phyloP scores from a whole-genome alignment of 2,888 invertebrate species.

The Ditula angustiorana region DNA sequence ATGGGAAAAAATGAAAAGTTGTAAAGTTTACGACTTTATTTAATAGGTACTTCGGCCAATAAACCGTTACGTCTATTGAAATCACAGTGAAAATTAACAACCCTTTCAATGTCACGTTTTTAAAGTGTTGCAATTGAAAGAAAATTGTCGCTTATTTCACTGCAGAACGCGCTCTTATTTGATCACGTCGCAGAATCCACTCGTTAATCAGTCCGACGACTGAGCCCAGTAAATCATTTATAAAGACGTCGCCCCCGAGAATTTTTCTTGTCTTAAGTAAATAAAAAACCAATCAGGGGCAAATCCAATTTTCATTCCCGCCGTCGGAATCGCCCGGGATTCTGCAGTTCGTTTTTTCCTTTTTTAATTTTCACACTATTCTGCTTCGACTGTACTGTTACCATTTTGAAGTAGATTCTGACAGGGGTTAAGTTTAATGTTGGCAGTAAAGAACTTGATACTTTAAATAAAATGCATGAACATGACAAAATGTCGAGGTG shows the following conservation, averaged over 20 bases:
- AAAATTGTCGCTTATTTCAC: slow-evolving; percentile 3
- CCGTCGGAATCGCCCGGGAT: slow-evolving; percentile 77
- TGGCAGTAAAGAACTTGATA: background rate
- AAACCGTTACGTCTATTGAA: too few relatives aligned
- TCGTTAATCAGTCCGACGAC: slow-evolving; percentile 70
- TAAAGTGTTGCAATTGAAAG: background rate
- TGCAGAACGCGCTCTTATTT: slow-evolving; percentile 8
- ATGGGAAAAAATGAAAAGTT: too few relatives aligned
- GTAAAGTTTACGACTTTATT: too few relatives aligned
- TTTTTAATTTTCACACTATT: slow-evolving; percentile 75
- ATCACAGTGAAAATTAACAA: too few relatives aligned
- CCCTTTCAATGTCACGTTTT: too few relatives aligned
- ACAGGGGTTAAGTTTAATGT: slow-evolving; percentile 24
- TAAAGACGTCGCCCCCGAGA: slow-evolving; percentile 72
- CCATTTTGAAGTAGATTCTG: slow-evolving; percentile 9
- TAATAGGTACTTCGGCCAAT: too few relatives aligned
- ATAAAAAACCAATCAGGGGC: slow-evolving; percentile 85
- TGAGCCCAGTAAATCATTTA: slow-evolving; percentile 76
- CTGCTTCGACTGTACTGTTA: slow-evolving; percentile 51
- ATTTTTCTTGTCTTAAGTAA: slow-evolving; percentile 86
- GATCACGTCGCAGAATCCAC: slow-evolving; percentile 39
- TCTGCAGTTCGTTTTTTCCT: slow-evolving; percentile 69
- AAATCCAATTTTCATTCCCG: slow-evolving; percentile 85
- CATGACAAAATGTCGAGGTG: too few relatives aligned
- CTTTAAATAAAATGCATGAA: too few relatives aligned